Evolutionary conservation across 2,888 invertebrate genomes (phyloP).

Genomic region (Caenorhabditis sulstoni): DNA sequence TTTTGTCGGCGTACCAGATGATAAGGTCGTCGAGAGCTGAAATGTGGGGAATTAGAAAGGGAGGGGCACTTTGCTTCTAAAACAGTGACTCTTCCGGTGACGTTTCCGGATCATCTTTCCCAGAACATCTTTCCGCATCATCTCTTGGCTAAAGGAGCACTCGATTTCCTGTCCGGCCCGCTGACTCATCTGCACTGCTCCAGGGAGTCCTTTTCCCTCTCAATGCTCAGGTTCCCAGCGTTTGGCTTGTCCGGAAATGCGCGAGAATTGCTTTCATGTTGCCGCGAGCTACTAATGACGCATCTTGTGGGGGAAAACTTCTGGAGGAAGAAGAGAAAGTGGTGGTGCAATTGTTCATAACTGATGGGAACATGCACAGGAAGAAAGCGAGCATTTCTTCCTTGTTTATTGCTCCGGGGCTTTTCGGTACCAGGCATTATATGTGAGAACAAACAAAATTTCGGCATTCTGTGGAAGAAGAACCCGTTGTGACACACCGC

Average conservation of each 20-base stretch:
- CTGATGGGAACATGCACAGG: constrained; percentile 50
- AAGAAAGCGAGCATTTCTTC: background rate
- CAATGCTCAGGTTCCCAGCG: constrained; percentile 42
- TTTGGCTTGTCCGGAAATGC: constrained; percentile 30
- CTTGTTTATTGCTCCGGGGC: background rate
- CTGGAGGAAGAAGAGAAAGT: constrained; percentile 9
- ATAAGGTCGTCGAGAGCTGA: constrained; percentile 28
- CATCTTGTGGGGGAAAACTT: background rate
- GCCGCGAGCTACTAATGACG: constrained; percentile 49
- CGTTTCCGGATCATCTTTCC: constrained; percentile 25
- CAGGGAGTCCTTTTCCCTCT: constrained; percentile 8
- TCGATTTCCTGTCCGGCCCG: constrained; percentile 36
- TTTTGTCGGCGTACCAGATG: constrained; percentile 9
- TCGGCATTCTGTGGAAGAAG: constrained; percentile 3
- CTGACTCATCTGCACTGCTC: constrained; percentile 24
- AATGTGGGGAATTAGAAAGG: constrained; percentile 17
- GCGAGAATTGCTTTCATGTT: constrained; percentile 43
- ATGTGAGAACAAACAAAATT: constrained; percentile 14
- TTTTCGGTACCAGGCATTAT: constrained; percentile 11
- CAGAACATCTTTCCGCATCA: constrained; percentile 21
- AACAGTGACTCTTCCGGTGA: background rate
- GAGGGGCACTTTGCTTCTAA: constrained; percentile 16
- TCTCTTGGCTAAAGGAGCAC: constrained; percentile 7
- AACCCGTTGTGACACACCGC: background rate
- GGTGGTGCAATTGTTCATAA: constrained; percentile 34